Conservation (phyloP, 1,140 invertebrate genomes). For the Saccostrea cuccullata region DNA sequence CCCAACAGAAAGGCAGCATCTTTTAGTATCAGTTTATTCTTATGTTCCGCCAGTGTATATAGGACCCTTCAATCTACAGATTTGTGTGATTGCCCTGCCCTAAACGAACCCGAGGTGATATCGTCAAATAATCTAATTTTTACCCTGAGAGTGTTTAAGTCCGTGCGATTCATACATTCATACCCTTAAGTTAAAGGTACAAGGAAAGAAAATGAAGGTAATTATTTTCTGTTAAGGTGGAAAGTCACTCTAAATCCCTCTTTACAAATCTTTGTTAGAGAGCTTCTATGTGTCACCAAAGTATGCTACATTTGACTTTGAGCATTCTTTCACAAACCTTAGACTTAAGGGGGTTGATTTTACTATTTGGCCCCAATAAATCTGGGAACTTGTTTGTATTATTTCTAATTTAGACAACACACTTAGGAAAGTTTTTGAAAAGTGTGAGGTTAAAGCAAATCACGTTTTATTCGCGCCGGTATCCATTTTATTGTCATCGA, state of each 20-base stretch:
- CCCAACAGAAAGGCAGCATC: neutral
- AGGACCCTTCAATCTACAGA: neutral
- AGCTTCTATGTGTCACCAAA: neutral
- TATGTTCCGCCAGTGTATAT: neutral
- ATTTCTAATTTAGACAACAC: neutral
- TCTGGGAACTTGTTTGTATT: neutral
- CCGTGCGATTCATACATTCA: neutral
- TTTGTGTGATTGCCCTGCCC: neutral
- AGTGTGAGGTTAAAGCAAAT: too few species aligned
- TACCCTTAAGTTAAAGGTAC: slow-evolving; percentile 1
- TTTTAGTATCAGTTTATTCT: neutral
- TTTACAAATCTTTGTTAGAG: neutral
- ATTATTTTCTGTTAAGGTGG: slow-evolving; percentile 17
- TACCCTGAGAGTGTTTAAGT: neutral
- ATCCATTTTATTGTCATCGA: too few species aligned
- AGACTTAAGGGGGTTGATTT: neutral
- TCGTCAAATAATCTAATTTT: neutral
- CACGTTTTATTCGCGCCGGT: too few species aligned
- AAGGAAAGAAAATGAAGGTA: neutral
- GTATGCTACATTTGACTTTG: neutral
- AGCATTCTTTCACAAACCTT: neutral
- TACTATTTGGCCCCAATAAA: neutral
- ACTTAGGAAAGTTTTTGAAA: neutral
- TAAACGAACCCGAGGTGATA: neutral
- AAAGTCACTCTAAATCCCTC: slow-evolving; percentile 16